Evolutionary conservation across 2,888 invertebrate genomes (phyloP).

Genomic region (Acanthosoma haemorrhoidale): DNA sequence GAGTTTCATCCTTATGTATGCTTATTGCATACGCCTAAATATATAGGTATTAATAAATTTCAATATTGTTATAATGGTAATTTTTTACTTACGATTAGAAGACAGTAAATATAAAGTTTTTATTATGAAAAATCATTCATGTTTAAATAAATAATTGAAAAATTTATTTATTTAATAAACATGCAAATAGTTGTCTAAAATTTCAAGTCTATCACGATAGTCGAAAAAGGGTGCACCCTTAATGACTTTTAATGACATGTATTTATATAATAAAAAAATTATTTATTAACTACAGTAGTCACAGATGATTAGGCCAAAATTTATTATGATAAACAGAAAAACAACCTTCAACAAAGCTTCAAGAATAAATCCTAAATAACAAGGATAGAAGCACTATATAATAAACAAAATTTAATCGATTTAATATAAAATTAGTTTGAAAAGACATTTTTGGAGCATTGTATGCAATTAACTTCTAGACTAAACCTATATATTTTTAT

Average conservation of each 20-base stretch:
- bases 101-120: slow-evolving; percentile 10
- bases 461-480: slow-evolving; percentile 19
- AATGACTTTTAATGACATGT: not conserved
- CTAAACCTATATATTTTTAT: slow-evolving; percentile 12
- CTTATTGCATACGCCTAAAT: not conserved
- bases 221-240: not conserved
- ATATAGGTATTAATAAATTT: not conserved
- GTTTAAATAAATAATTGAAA: slow-evolving; percentile 10
- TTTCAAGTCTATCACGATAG: slow-evolving; percentile 20
- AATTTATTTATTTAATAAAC: slow-evolving; percentile 17
- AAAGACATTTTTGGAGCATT: slow-evolving; percentile 19
- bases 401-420: slow-evolving; percentile 8
- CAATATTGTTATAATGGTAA: slow-evolving; percentile 10
- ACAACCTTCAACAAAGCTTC: slow-evolving; percentile 15
- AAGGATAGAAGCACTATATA: slow-evolving; percentile 25
- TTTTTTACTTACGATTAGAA: slow-evolving; percentile 8
- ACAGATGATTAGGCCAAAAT: slow-evolving; percentile 37
- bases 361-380: slow-evolving; percentile 21
- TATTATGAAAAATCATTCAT: slow-evolving; percentile 16
- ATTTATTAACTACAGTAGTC: slow-evolving; percentile 30
- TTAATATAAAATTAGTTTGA: slow-evolving; percentile 26
- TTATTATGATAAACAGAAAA: slow-evolving; percentile 10
- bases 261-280: slow-evolving; percentile 4
- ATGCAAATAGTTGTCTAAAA: slow-evolving; percentile 25
- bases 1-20: not conserved